Evolutionary conservation across 1,140 invertebrate genomes (phyloP), one percentile per base, ranked within the genome.

Genomic region (Drosophila auraria): DNA sequence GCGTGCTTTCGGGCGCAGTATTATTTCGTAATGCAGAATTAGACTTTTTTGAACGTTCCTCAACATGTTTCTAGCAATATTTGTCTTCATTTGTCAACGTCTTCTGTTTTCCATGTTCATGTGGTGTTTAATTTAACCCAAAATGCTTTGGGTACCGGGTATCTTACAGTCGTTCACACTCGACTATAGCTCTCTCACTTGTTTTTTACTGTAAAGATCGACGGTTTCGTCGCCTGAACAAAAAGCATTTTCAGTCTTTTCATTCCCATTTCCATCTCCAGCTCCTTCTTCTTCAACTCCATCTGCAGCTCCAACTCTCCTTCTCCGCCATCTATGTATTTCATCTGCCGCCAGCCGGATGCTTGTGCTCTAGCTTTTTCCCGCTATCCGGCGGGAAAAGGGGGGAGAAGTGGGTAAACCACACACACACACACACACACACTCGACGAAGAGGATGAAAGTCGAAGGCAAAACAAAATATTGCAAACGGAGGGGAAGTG

Each of bases 311-410:
- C 15, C 36, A 8, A 2, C 53, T 45, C 53, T 45, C n/a, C 15
- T 14, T 38, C n/a, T 15, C 17, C 36, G 5, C 7, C 42, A 47
- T 51, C 60, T 36, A 36, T 51, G 47, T 36, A 36, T 36, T 30
- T 25, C 27, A 42, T 58, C 38, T 45, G 40, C 57, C 54, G 25
- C 57, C 54, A 83, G 70, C 83, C 83, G 80, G 84, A 87, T 87
- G 83, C 78, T 83, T 73, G 72, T 70, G 51, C 80, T 78, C 69
- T 79, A 70, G 61, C 68, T 51, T 82, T 84, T 87, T 76, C 79
- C 73, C 63, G 49, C 56, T 57, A 44, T 27, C 36, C 30, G 30
- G n/a, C 23, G 15, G 47, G 78, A 61, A 59, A 71, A 57, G 36
- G 47, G 42, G 51, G 25, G 45, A 56, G 56, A 58, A 62, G n/a